Percentiles rank a stretch among this genome's conserved stretches.
phyloP scores from a whole-genome alignment of 2,797 vertebrate genomes.

The Hydrocynus forskahlii region DNA sequence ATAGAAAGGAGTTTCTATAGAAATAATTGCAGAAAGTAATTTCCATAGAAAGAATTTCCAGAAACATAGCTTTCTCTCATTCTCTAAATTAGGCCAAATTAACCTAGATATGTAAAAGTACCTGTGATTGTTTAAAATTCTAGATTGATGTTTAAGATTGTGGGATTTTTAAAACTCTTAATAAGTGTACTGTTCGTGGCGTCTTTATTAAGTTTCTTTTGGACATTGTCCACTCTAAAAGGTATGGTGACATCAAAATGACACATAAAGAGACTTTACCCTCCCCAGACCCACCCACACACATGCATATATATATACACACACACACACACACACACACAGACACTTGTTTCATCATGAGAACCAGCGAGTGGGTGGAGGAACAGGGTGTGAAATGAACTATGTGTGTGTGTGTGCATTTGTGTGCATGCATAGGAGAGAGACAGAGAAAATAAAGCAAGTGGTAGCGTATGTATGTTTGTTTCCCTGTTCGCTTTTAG shows the following conservation, averaged over 20 bases:
- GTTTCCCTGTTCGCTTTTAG: slow-evolving; percentile 60
- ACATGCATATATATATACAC: slow-evolving; percentile 71
- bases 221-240: not conserved
- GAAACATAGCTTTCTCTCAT: too few species aligned
- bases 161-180: too few species aligned
- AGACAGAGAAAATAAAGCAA: slow-evolving; percentile 41
- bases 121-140: too few species aligned
- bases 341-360: slow-evolving; percentile 61
- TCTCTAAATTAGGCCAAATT: too few species aligned
- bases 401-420: slow-evolving; percentile 44
- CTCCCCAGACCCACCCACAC: slow-evolving; percentile 64
- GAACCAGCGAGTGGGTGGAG: slow-evolving; percentile 72
- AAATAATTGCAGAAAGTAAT: too few species aligned
- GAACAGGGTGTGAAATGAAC: slow-evolving; percentile 54
- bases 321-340: slow-evolving; percentile 64
- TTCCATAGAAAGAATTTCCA: too few species aligned
- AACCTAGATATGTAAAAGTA: too few species aligned
- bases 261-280: slow-evolving; percentile 49
- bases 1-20: too few species aligned
- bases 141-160: too few species aligned
- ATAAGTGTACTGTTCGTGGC: too few species aligned
- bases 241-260: slow-evolving; percentile 1
- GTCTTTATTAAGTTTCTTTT: too few species aligned
- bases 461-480: slow-evolving; percentile 41
- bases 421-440: slow-evolving; percentile 33